Conservation (phyloP, 2,797 vertebrate genomes). For the Melanogrammus aeglefinus region DNA sequence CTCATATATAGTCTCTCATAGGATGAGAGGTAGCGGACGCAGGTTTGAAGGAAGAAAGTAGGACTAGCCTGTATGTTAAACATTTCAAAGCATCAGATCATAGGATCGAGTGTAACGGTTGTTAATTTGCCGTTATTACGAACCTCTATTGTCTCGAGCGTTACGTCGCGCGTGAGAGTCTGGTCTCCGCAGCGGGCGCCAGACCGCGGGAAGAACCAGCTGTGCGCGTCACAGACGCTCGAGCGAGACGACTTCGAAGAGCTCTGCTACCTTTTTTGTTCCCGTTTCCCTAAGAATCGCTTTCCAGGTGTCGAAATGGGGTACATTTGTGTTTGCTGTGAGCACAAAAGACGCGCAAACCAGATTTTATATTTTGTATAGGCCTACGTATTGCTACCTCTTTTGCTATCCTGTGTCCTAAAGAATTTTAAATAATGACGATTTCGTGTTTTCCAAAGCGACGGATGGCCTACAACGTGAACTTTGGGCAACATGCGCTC, state of each 20-base stretch:
- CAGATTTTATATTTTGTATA: too few species aligned
- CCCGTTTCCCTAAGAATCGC: too few species aligned
- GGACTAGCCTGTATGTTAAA: too few species aligned
- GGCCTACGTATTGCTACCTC: not conserved
- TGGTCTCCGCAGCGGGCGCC: not conserved
- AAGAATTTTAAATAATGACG: not conserved
- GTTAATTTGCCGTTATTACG: not conserved
- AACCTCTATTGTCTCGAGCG: not conserved
- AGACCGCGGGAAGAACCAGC: not conserved
- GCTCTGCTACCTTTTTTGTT: too few species aligned
- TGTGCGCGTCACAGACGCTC: not conserved
- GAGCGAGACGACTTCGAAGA: not conserved
- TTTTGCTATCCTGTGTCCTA: not conserved
- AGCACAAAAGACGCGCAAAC: not conserved
- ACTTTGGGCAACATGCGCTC: not conserved
- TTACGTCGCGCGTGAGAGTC: not conserved
- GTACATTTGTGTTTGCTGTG: not conserved
- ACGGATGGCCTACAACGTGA: not conserved
- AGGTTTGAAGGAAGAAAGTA: too few species aligned
- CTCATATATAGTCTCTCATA: too few species aligned
- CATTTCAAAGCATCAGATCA: too few species aligned
- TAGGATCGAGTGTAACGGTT: too few species aligned
- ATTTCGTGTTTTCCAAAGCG: not conserved
- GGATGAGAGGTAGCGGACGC: too few species aligned
- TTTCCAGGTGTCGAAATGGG: not conserved